Conservation (phyloP, 1,140 invertebrate species). For the Cotesia typhae region DNA sequence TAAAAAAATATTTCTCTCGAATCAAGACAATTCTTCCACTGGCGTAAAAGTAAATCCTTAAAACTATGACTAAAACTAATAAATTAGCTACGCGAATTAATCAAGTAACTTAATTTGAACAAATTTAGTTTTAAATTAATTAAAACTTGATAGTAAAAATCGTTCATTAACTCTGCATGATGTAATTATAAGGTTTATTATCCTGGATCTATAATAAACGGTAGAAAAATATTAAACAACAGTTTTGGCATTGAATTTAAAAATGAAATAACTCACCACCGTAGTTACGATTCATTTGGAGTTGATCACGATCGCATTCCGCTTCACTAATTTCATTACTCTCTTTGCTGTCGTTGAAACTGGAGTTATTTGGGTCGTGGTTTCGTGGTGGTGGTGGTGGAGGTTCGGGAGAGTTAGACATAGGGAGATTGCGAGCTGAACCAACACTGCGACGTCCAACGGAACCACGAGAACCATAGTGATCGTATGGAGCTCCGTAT, state of each 20-base stretch:
- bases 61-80: no score
- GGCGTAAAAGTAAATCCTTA: no score
- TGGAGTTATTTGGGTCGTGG: conserved; percentile 77
- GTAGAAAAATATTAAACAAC: neutral
- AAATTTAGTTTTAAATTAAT: no score
- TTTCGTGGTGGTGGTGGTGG: conserved; percentile 82
- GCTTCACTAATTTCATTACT: conserved; percentile 93
- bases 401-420: conserved; percentile 79
- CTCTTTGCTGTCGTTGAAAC: conserved; percentile 90
- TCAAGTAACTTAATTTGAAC: no score
- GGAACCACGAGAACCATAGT: conserved; percentile 84
- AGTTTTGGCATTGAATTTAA: neutral
- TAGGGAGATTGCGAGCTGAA: conserved; percentile 74
- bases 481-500: conserved; percentile 85
- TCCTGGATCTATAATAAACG: neutral
- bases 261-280: conserved; percentile 70
- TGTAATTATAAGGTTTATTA: neutral
- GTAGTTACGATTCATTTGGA: conserved; percentile 74
- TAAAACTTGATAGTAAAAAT: no score
- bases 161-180: no score
- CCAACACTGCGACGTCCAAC: conserved; percentile 76
- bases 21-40: no score
- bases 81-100: no score
- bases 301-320: conserved; percentile 85
- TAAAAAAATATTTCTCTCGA: no score